Evolutionary conservation across 37 sponge, comb jelly and placozoan genomes (phyloP).

Genomic region (Petrosia ficiformis): DNA sequence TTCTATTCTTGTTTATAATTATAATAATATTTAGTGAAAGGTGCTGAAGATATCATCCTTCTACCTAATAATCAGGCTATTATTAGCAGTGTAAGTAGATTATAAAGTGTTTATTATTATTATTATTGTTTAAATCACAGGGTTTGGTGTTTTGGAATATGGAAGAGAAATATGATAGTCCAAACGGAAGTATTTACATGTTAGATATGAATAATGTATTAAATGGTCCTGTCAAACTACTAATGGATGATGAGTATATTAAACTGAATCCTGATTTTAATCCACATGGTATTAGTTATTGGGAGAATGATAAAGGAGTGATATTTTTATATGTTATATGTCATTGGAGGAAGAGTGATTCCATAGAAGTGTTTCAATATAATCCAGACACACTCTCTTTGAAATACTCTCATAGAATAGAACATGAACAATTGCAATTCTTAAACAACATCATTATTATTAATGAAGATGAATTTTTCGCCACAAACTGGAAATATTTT

Average conservation of each 20-base stretch:
- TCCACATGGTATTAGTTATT: conserved; percentile 42
- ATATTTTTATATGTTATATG: conserved; percentile 28
- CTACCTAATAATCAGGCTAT: conserved; percentile 37
- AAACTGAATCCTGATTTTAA: conserved; percentile 5
- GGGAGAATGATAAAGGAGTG: conserved; percentile 27
- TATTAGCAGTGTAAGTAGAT: conserved; percentile 38
- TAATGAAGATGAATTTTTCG: conserved; percentile 9
- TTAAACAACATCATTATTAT: conserved; percentile 27
- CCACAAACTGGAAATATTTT: conserved; percentile 20
- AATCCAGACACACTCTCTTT: not conserved
- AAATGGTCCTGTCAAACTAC: not conserved
- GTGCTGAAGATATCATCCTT: conserved; percentile 37
- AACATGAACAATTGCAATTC: not conserved
- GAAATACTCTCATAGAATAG: conserved; percentile 4
- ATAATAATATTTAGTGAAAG: conserved; percentile 51
- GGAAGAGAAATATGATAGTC: not conserved
- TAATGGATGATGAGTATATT: not conserved
- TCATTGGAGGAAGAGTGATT: conserved; percentile 18
- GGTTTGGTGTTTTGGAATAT: not conserved
- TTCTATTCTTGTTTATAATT: too few species aligned
- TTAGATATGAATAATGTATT: conserved; percentile 13
- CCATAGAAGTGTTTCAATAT: conserved; percentile 27
- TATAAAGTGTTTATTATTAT: not conserved
- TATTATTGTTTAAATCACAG: too few species aligned
- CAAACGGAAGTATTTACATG: conserved; percentile 11